Conservation (phyloP, 2,888 invertebrate species). For the Peribatodes rhomboidaria region DNA sequence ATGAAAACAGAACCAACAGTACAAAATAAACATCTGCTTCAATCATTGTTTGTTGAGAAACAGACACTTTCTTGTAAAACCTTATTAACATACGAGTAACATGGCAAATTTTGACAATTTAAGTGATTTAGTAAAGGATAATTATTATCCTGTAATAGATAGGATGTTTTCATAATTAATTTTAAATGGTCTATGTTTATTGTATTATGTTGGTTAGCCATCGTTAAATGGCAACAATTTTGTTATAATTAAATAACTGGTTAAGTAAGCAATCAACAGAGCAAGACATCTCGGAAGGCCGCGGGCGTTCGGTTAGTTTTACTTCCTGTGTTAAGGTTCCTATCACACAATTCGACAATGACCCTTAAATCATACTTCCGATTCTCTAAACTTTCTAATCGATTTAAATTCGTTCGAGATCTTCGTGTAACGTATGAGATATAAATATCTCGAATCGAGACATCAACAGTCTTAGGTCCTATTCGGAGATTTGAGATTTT, state of each 20-base stretch:
- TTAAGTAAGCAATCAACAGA: constrained; percentile 58
- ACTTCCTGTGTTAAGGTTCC: constrained; percentile 67
- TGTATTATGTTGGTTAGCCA: constrained; percentile 2
- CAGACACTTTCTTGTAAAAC: too few species aligned
- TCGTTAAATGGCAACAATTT: constrained; percentile 21
- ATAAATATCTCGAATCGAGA: too few species aligned
- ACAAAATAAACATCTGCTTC: too few species aligned
- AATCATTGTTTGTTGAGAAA: too few species aligned
- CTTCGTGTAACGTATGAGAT: neutral
- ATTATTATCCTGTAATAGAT: too few species aligned
- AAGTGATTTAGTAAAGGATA: too few species aligned
- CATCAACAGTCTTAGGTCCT: too few species aligned
- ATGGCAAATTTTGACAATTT: too few species aligned
- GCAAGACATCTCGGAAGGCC: constrained; percentile 70
- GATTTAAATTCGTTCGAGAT: neutral
- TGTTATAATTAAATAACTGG: constrained; percentile 38
- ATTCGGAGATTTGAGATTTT: too few species aligned
- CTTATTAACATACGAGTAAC: too few species aligned
- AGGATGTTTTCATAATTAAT: neutral
- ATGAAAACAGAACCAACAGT: too few species aligned
- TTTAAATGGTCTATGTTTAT: neutral
- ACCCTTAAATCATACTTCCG: constrained; percentile 44
- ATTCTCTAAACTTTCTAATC: constrained; percentile 45
- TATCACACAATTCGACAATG: constrained; percentile 38
- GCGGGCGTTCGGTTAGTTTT: constrained; percentile 50